Conservation (phyloP, 2,797 vertebrate species). For the Loriculus beryllinus region DNA sequence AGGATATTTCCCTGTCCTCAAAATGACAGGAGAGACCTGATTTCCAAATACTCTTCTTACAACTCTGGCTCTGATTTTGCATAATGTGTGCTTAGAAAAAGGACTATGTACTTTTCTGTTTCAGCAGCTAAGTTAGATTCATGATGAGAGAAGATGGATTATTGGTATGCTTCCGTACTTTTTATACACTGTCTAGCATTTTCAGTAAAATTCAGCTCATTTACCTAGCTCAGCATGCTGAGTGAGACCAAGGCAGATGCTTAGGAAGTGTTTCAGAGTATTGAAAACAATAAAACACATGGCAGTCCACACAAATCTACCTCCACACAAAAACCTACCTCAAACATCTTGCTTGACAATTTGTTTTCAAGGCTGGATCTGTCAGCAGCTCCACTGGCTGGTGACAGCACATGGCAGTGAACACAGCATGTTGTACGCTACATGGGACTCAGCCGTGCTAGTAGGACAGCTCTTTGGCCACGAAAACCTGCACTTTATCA, state of each 20-base stretch:
- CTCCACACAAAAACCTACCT: neutral
- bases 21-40: neutral
- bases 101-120: neutral
- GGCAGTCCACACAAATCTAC: neutral
- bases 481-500: neutral
- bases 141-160: neutral
- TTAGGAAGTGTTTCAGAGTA: neutral
- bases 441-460: accelerated
- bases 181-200: neutral
- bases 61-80: neutral
- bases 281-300: neutral
- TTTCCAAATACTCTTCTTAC: neutral
- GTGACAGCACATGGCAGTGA: neutral
- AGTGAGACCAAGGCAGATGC: neutral
- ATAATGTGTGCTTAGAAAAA: neutral
- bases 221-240: neutral
- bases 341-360: neutral
- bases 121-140: neutral
- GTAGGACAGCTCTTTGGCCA: neutral
- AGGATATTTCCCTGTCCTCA: neutral
- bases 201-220: neutral
- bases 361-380: neutral
- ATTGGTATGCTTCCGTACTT: neutral
- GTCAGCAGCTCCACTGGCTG: neutral
- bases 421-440: neutral